phyloP scores from a whole-genome alignment of 2,888 invertebrate genomes.

The Sinohyriopsis cumingii region DNA sequence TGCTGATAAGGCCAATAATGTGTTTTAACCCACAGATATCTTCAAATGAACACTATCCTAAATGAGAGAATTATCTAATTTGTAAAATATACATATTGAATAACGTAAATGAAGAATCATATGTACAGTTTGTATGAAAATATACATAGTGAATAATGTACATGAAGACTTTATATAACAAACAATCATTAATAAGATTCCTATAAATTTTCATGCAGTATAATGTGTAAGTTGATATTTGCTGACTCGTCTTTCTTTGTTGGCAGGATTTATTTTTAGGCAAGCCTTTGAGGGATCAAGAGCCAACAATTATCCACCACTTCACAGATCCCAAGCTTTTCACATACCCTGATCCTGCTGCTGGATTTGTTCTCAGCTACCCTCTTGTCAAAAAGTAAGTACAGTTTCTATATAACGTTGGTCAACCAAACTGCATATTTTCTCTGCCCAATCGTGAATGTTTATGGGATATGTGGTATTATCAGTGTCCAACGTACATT shows the following conservation, averaged over 20 bases:
- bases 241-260: neutral
- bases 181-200: too few relatives aligned
- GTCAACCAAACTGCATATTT: neutral
- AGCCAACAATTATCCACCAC: conserved; percentile 93
- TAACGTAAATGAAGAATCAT: too few relatives aligned
- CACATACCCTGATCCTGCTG: conserved; percentile 86
- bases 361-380: conserved; percentile 84
- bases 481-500: neutral
- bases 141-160: too few relatives aligned
- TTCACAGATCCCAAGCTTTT: conserved; percentile 83
- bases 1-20: too few relatives aligned
- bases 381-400: conserved; percentile 80
- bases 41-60: too few relatives aligned
- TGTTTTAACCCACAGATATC: too few relatives aligned
- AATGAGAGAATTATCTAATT: too few relatives aligned
- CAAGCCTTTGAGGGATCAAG: conserved; percentile 82
- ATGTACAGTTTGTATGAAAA: too few relatives aligned
- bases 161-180: too few relatives aligned
- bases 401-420: neutral
- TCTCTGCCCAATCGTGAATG: neutral
- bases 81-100: too few relatives aligned
- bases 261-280: conserved; percentile 76
- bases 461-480: neutral
- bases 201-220: neutral
- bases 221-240: neutral